Conservation (phyloP, 2,797 vertebrate genomes). For the Mormyrops attenuatus region DNA sequence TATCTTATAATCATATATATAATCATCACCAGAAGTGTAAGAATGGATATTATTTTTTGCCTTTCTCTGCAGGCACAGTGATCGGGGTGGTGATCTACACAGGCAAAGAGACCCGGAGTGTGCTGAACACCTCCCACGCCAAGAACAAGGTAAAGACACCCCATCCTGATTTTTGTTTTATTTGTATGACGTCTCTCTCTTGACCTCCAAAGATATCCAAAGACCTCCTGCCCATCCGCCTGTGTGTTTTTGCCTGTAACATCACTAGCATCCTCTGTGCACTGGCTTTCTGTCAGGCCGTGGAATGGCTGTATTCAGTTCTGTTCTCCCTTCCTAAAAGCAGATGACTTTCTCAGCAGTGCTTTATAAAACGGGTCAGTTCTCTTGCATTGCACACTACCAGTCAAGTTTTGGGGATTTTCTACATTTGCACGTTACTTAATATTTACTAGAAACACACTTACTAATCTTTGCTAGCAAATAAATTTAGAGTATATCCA, state of each 20-base stretch:
- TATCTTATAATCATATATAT: background rate
- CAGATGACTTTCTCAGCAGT: background rate
- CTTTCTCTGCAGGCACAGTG: constrained; percentile 77
- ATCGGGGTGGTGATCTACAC: constrained; percentile 98
- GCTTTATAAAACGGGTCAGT: background rate
- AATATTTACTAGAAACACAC: background rate
- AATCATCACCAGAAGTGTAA: background rate
- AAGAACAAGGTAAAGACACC: constrained; percentile 84
- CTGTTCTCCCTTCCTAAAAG: background rate
- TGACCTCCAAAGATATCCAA: background rate
- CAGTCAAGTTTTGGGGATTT: background rate
- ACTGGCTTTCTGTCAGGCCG: background rate
- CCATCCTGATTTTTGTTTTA: background rate
- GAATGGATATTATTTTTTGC: background rate
- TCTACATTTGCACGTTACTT: background rate
- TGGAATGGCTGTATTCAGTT: background rate
- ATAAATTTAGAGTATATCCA: background rate
- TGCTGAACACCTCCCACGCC: constrained; percentile 91
- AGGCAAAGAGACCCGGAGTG: constrained; percentile 92
- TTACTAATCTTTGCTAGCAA: background rate
- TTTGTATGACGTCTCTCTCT: background rate
- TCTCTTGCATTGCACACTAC: background rate
- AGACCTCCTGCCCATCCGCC: background rate
- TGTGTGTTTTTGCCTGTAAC: background rate
- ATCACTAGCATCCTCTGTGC: background rate